phyloP scores from a whole-genome alignment of 2,797 vertebrate species.

The Melanotaenia maccullochi region DNA sequence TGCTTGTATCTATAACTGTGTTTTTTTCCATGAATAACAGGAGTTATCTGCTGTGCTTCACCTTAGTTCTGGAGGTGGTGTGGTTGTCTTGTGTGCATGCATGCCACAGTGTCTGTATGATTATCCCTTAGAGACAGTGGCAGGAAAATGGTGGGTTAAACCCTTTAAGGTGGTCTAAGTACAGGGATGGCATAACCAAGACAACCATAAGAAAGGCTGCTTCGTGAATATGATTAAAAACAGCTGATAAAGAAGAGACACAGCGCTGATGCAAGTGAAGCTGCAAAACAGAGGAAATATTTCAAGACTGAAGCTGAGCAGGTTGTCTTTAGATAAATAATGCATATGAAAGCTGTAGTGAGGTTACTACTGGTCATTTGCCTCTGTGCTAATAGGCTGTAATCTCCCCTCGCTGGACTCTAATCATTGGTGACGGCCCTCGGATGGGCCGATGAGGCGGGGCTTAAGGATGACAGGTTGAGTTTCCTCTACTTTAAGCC shows the following conservation, averaged over 20 bases:
- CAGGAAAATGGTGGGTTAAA: slow-evolving; percentile 31
- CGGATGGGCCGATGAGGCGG: slow-evolving; percentile 74
- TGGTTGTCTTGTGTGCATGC: neutral
- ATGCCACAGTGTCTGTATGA: neutral
- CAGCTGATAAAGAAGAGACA: neutral
- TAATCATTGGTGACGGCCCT: slow-evolving; percentile 77
- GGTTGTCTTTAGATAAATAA: slow-evolving; percentile 46
- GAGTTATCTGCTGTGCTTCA: slow-evolving; percentile 9
- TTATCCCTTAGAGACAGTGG: slow-evolving; percentile 1
- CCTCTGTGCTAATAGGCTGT: slow-evolving; percentile 78
- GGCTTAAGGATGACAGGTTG: slow-evolving; percentile 49
- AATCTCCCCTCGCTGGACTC: slow-evolving; percentile 68
- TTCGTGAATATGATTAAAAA: slow-evolving; percentile 5
- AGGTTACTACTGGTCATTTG: slow-evolving; percentile 73
- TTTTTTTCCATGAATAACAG: neutral
- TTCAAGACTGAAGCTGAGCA: slow-evolving; percentile 3
- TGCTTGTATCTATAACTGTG: neutral
- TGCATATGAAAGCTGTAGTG: slow-evolving; percentile 41
- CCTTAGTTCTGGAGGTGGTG: neutral
- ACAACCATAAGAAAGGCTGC: neutral
- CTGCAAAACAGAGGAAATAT: neutral
- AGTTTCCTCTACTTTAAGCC: slow-evolving; percentile 60
- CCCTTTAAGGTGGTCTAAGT: slow-evolving; percentile 4
- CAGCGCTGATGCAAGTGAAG: neutral
- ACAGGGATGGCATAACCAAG: neutral